phyloP scores from a whole-genome alignment of 2,888 invertebrate species.

The Girardia tigrina region DNA sequence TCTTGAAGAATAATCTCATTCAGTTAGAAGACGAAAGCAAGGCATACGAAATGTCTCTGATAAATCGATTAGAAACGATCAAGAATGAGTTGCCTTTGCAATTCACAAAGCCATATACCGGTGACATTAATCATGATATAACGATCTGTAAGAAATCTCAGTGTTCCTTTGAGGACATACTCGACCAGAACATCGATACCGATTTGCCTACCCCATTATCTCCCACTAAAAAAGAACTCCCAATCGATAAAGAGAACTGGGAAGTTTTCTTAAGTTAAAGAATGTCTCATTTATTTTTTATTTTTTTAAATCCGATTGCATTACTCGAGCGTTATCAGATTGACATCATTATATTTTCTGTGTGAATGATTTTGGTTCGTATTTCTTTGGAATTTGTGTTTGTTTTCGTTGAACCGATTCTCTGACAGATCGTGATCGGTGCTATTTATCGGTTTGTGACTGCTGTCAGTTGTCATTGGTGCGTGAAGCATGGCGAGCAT shows the following conservation, averaged over 20 bases:
- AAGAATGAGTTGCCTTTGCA: background rate
- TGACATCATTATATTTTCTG: too few relatives aligned
- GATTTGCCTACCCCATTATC: background rate
- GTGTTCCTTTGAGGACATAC: background rate
- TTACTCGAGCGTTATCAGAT: too few relatives aligned
- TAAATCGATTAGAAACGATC: background rate
- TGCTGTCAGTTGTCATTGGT: too few relatives aligned
- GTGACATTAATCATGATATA: background rate
- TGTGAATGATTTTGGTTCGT: too few relatives aligned
- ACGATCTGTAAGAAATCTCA: background rate
- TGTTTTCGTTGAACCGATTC: too few relatives aligned
- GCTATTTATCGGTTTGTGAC: too few relatives aligned
- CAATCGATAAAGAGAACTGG: background rate
- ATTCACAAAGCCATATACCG: background rate
- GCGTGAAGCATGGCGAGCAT: too few relatives aligned
- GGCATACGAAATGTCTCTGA: background rate
- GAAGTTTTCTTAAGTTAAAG: background rate
- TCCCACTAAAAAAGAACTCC: background rate
- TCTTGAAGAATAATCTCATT: background rate
- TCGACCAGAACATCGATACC: background rate
- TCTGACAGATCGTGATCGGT: too few relatives aligned
- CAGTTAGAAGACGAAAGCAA: background rate
- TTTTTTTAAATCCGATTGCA: too few relatives aligned
- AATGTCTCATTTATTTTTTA: background rate
- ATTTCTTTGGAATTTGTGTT: too few relatives aligned